Percentiles rank a stretch among this genome's conserved stretches.
Conservation (phyloP, 2,797 vertebrate species). For the Monodelphis domestica region DNA sequence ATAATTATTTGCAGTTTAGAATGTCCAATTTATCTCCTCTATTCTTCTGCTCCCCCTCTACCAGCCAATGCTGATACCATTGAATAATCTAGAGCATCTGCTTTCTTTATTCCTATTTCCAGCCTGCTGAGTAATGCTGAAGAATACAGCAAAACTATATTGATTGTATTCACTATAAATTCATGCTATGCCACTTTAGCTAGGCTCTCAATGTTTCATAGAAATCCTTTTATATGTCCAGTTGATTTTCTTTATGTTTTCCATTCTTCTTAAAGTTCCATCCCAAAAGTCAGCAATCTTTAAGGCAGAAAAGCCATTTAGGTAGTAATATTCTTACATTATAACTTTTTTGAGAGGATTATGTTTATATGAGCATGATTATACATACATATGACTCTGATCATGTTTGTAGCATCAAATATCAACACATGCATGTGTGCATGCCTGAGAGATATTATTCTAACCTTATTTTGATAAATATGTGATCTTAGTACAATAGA, state of each 20-base stretch:
- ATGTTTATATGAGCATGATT: not conserved
- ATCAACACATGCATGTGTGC: not conserved
- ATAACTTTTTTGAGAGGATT: not conserved
- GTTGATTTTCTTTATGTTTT: too few species aligned
- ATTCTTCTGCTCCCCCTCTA: not conserved
- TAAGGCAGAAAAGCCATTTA: not conserved
- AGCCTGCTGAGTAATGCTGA: not conserved
- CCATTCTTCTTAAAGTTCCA: not conserved
- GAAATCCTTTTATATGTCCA: not conserved
- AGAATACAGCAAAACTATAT: not conserved
- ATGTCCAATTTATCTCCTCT: not conserved
- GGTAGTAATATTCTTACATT: not conserved
- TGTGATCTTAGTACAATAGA: too few species aligned
- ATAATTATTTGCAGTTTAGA: not conserved
- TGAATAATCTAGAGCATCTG: not conserved
- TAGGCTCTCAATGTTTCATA: not conserved
- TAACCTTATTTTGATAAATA: too few species aligned
- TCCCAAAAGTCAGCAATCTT: not conserved
- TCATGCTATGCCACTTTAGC: not conserved
- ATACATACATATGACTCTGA: not conserved
- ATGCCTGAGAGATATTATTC: not conserved
- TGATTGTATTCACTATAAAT: not conserved
- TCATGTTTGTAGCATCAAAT: not conserved
- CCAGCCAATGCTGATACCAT: not conserved
- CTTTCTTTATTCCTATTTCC: not conserved